These are phyloP conservation scores for Turritopsis rubra DNA, from an alignment of 30 jellyfish, hydroid and myxozoan genomes.

Conservation along the genomic window DNA sequence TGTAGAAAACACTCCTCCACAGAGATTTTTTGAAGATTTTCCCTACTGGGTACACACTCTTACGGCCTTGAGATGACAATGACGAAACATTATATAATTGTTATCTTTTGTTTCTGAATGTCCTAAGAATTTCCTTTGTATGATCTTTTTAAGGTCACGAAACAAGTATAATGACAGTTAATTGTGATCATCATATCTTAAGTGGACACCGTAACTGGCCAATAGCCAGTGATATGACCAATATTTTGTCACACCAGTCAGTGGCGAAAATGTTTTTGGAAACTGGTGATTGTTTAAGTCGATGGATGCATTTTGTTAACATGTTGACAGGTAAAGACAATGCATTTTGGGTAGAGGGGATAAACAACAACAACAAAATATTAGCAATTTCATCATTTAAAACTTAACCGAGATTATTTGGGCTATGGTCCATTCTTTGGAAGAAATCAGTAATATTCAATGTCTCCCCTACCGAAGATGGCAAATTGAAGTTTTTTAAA, in stretches of 20 bases:
- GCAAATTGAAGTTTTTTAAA: too few relatives aligned
- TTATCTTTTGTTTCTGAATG: background rate
- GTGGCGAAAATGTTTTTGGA: slow-evolving; percentile 48
- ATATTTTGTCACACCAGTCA: slow-evolving; percentile 61
- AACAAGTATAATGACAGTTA: slow-evolving; percentile 47
- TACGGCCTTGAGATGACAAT: too few relatives aligned
- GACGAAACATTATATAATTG: background rate
- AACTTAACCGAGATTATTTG: too few relatives aligned
- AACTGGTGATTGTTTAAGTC: slow-evolving; percentile 32
- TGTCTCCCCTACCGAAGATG: too few relatives aligned
- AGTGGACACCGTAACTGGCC: slow-evolving; percentile 84
- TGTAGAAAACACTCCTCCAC: too few relatives aligned
- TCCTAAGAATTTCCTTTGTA: background rate
- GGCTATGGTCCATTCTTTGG: too few relatives aligned
- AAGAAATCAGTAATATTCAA: too few relatives aligned
- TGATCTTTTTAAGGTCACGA: slow-evolving; percentile 28
- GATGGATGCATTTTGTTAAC: slow-evolving; percentile 60
- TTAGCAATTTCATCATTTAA: too few relatives aligned
- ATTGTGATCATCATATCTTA: slow-evolving; percentile 50
- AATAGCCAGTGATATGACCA: slow-evolving; percentile 65
- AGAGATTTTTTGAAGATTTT: too few relatives aligned
- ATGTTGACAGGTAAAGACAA: slow-evolving; percentile 57
- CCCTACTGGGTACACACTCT: too few relatives aligned
- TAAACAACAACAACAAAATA: background rate
- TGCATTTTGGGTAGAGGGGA: too few relatives aligned